Evolutionary conservation across 2,888 invertebrate species (phyloP).

Genomic region (Silvanus unidentatus): DNA sequence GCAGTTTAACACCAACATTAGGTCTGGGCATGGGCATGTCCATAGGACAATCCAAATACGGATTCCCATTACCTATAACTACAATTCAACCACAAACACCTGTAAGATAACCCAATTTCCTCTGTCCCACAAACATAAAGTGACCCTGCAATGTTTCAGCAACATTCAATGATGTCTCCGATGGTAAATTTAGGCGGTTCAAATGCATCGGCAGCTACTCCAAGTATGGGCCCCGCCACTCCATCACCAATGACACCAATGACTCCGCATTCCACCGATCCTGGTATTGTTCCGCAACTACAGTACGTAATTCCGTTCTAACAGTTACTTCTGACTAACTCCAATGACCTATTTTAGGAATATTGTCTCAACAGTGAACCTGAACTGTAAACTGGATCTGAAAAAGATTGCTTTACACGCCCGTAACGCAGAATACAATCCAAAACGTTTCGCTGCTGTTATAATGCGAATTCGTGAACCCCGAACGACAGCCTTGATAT

Average conservation of each 20-base stretch:
- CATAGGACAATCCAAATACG: conserved; percentile 67
- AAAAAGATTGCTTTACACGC: conserved; percentile 97
- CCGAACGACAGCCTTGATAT: conserved; percentile 79
- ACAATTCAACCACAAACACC: conserved; percentile 89
- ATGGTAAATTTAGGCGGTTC: conserved; percentile 63
- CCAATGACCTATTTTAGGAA: conserved; percentile 62
- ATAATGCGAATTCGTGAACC: conserved; percentile 93
- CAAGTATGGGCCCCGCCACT: conserved; percentile 67
- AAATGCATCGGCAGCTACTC: conserved; percentile 55
- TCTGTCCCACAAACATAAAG: no score
- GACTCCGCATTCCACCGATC: conserved; percentile 89
- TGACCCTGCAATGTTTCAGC: no score
- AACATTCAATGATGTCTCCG: conserved; percentile 71
- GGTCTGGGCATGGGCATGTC: conserved; percentile 59
- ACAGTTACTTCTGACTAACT: no score
- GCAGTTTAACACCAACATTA: conserved; percentile 52
- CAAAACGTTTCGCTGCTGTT: conserved; percentile 97
- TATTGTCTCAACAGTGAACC: conserved; percentile 96
- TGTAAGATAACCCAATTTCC: no score
- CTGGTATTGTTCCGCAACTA: conserved; percentile 87
- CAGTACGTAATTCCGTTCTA: conserved; percentile 57
- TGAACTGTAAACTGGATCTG: conserved; percentile 90
- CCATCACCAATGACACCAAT: conserved; percentile 78
- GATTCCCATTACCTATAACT: conserved; percentile 68
- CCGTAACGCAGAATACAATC: conserved; percentile 98